Evolutionary conservation across 1,140 invertebrate species (phyloP), one percentile per base, ranked within the genome.

Genomic region (Lysiphlebus fabarum): DNA sequence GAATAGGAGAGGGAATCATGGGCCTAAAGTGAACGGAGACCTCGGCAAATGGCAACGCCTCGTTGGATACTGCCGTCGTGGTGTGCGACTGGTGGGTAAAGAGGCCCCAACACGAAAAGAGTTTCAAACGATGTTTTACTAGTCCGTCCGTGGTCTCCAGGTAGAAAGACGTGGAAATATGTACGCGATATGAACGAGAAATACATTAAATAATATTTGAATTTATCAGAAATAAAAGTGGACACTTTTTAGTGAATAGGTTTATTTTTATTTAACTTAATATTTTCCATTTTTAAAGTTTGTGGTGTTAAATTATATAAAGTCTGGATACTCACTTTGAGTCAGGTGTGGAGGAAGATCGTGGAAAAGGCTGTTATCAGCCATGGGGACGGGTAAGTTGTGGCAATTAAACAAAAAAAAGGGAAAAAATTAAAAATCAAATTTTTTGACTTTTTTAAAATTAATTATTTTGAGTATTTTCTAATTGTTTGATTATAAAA

Each of bases 341-440:
- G 59, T 63, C 65, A 67, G 67, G 71, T 55, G 64, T 64, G 65
- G 65, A 70, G 42, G 44, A 47, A 62, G 34, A 53, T 72, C 64
- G 69, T 66, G 67, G 68, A 68, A 72, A 70, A 75, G 73, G 72
- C 67, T 71, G 66, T 64, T 65, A 64, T 68, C 72, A 70, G 74
- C 74, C 73, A 78, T 76, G 74, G 75, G 73, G 67, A 76, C 75
- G 73, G 76, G 76, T 77, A 76, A 78, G 76, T 76, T 56, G 59
- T n/a, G n/a, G n/a, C 36, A 37, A 14, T 51, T 56, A 54, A 38
- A 44, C 7, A 36, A 36, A 45, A 17, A 34, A 49, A 10, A 49
- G 7, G 0, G 5, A 40, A 11, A 40, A 40, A 4, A 7, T 8
- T 2, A 51, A 49, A 8, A 49, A 49, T 49, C 9, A 3, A 36